Base-by-base conservation (phyloP, 2,113 vertebrate species). In the Todiramphus saurophagus region DNA sequence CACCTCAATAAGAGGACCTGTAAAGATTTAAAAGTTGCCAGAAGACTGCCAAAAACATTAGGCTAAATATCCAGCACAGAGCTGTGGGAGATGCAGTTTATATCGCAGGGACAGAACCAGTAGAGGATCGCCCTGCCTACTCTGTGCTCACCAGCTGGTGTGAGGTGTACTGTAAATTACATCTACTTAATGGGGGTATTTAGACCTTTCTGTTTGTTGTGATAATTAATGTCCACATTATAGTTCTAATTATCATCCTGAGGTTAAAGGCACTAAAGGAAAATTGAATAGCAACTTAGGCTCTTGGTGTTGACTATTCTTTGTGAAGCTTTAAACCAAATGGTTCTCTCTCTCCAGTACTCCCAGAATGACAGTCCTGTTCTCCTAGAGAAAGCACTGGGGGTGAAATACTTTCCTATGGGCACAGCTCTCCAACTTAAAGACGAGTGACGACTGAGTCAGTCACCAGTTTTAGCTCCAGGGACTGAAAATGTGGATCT, bases 1-100 rank as follows among this genome's bases (percentile, higher is more conserved):
- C 83, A 89, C 74, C 60, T 85, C 91, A 91, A 10, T 85, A 92
- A 85, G 41, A 94, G 63, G 87, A 80, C 91, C 89, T 87, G 77
- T 80, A 82, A 95, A 69, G 89, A 68, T 66, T n/a, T 85, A 39
- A 83, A 94, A 91, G 70, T 84, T 93, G 59, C 62, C 80, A 92
- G 69, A 93, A 91, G 44, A 72, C 46, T 91, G 66, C 37, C 67
- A 67, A 87, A 91, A 94, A 35, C 0, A 0, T 43, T 51, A 33
- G 20, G 37, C 39, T 96, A 35, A 90, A 66, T 44, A 90, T 23
- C 31, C 81, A 87, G 30, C 43, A 16, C 14, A 8, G 46, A 55
- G 39, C 35, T 41, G 19, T 51, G 58, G 62, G 74, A 68, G 79
- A 62, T 15, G 20, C 0, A 0, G 31, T 64, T 87, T 33, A 80